Evolutionary conservation across 2,797 vertebrate genomes (phyloP), one percentile per base, ranked within the genome.

Genomic region (Crenichthys baileyi): DNA sequence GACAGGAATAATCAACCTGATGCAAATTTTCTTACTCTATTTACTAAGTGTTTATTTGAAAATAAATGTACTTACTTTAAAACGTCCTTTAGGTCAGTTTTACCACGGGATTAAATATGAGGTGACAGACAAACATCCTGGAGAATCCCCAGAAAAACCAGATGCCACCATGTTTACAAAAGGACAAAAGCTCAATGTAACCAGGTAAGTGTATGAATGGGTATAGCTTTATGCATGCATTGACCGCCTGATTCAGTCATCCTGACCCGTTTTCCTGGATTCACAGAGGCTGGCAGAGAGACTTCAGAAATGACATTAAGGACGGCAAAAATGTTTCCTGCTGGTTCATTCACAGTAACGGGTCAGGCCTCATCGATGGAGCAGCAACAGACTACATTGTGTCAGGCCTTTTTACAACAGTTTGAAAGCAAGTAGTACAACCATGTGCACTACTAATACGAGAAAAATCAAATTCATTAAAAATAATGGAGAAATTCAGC

Each of bases 131-230:
- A 15, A 96, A 77, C 96, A 93, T 85, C 91, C 94, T 74, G 96
- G 97, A 9, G 88, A 96, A 24, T 93, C 95, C 67, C 94, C 95
- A 41, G 92, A 95, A 70, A 99, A 99, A 93, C 96, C 95, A 70
- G 97, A 98, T n/a, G 97, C 97, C 85, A 96, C 96, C 46, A 97
- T 99, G 97, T 84, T 92, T 81, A 92, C 98, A 82, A 98, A 98
- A 89, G 97, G 96, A 90, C 95, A 94, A 0, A 77, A 90, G 72
- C 91, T 99, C 80, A 96, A 80, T 6, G 97, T 99, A 78, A 99
- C 97, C 86, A 97, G 98, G 97, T 99, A 94, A 22, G 12, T 77
- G 3, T 73, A 12, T 22, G 50, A 55, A 39, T 46, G 7, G 24
- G 7, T 80, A 8, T 13, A 36, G 13, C 16, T 72, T 55, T 55